Base-by-base conservation (phyloP, 2,888 invertebrate genomes). In the Xestobium rufovillosum region DNA sequence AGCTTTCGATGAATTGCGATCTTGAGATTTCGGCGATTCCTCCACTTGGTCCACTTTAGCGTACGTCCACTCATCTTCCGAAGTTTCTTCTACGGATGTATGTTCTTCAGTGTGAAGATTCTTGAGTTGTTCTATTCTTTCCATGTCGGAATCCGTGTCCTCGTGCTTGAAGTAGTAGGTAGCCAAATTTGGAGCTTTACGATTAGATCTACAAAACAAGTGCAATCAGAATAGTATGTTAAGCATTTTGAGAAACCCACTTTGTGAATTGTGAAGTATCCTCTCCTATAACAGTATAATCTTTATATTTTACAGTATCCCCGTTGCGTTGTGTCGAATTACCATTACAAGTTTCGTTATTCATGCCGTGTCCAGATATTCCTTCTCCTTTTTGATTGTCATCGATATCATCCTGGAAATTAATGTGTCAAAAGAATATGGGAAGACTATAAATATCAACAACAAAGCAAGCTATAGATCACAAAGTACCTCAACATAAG, bases 151-250 rank as follows among this genome's bases (percentile, higher is more conserved):
- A 61, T 89, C 89, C 9, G 88, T 89, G 61, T 90, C 89, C 63
- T 79, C 76, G 63, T 89, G 89, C 62, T 76, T 83, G 65, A 86
- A 88, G 67, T 89, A 88, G 65, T 83, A 88, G 43, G 80, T 86
- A 49, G 80, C 89, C 60, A 80, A 76, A 61, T 88, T 87, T 62
- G 83, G 84, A 11, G 85, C 83, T 63, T 80, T 83, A 48, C 83
- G 71, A 62, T 83, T 81, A 6, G 85, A 80, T 51, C 83, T 66
- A 41, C 26, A 50, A 48, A 36, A 17, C 11, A 36, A 10, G 14
- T 10, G n/a, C 10, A 27, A 6, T 10, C 9, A 34, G 15, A 31
- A 42, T 12, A 41, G 15, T 40, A 6, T 29, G n/a, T 27, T 26
- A n/a, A 12, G 10, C 3, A 31, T 27, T 12, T 29, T 23, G 4